These are phyloP conservation scores for Neomorphus geoffroyi DNA, from an alignment of 2,797 vertebrate genomes.

Conservation along the genomic window DNA sequence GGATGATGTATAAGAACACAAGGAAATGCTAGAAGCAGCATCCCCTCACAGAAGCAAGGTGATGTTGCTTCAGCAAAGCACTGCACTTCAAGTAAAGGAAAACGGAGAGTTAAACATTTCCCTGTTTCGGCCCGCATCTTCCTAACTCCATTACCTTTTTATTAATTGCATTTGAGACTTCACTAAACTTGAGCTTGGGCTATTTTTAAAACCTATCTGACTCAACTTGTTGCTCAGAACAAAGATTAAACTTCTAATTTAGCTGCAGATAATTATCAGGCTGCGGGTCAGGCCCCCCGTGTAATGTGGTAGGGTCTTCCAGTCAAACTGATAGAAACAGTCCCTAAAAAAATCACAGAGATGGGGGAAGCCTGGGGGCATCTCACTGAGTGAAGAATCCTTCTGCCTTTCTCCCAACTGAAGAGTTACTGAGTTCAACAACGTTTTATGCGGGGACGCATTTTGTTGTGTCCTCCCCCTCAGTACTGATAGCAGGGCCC, in stretches of 20 bases:
- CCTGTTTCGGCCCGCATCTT: conserved; percentile 52
- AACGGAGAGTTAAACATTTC: conserved; percentile 25
- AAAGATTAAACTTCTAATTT: conserved; percentile 74
- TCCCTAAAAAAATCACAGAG: not conserved
- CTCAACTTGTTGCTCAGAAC: conserved; percentile 65
- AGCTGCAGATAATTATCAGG: conserved; percentile 66
- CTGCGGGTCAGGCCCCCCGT: conserved; percentile 56
- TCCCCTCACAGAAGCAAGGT: not conserved
- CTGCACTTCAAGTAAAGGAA: not conserved
- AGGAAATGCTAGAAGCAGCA: not conserved
- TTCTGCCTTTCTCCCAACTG: not conserved
- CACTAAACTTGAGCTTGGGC: conserved; percentile 58
- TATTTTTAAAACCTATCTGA: conserved; percentile 72
- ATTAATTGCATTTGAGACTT: conserved; percentile 68
- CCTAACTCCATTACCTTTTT: conserved; percentile 62
- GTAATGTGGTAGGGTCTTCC: conserved; percentile 25
- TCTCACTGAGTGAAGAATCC: not conserved
- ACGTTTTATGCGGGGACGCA: not conserved
- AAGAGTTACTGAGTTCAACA: not conserved
- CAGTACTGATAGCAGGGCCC: not conserved
- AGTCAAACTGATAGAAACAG: not conserved
- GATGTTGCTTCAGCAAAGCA: not conserved
- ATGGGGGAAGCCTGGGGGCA: not conserved
- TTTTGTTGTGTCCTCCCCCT: not conserved
- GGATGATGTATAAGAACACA: not conserved